These are phyloP conservation scores for Bembecia ichneumoniformis DNA, from an alignment of 2,888 invertebrate genomes.

Conservation along the genomic window DNA sequence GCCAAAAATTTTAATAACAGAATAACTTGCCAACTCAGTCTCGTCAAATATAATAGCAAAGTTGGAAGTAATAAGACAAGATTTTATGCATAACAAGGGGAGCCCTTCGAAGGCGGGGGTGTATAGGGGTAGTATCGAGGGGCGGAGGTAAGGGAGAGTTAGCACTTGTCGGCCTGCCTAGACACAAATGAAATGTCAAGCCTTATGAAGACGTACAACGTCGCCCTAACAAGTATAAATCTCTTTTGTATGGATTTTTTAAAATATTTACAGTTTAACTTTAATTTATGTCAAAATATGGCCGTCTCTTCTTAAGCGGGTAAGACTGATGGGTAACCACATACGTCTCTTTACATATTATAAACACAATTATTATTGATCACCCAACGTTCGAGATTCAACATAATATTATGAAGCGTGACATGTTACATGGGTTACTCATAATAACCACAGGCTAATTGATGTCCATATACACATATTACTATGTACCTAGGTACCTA, in stretches of 20 bases:
- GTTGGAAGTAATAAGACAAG: slow-evolving; percentile 71
- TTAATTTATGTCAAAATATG: neutral
- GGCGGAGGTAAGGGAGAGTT: slow-evolving; percentile 34
- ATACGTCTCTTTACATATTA: neutral
- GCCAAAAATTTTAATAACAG: slow-evolving; percentile 71
- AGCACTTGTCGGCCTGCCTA: slow-evolving; percentile 65
- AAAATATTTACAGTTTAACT: neutral
- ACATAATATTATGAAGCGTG: neutral
- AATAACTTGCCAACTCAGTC: slow-evolving; percentile 67
- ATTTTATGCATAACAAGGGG: slow-evolving; percentile 72
- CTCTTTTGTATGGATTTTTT: slow-evolving; percentile 49
- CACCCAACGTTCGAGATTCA: neutral
- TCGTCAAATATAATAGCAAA: slow-evolving; percentile 70
- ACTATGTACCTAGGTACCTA: too few relatives aligned
- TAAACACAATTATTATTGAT: neutral
- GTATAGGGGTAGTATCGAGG: slow-evolving; percentile 18
- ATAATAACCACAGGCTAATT: too few relatives aligned
- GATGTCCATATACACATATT: too few relatives aligned
- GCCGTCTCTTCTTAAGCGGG: neutral
- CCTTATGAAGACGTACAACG: slow-evolving; percentile 70
- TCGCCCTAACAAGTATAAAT: slow-evolving; percentile 67
- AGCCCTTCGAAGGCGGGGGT: slow-evolving; percentile 28
- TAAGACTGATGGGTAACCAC: neutral
- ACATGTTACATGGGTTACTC: too few relatives aligned
- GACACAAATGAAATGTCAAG: slow-evolving; percentile 68